These are phyloP conservation scores for Tachystola acroxantha DNA, from an alignment of 2,888 invertebrate species.

Conservation along the genomic window DNA sequence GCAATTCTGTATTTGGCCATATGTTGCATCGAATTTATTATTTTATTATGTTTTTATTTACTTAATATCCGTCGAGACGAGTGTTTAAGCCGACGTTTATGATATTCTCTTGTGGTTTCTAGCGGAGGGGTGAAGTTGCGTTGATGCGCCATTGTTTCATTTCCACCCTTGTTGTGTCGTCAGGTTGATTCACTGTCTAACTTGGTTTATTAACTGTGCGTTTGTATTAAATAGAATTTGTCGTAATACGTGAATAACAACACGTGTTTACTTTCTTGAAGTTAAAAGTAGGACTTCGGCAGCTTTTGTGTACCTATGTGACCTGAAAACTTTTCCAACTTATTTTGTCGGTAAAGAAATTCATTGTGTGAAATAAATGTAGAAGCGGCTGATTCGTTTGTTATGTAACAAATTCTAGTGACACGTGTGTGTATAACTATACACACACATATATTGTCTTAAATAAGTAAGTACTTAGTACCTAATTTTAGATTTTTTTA, in stretches of 20 bases:
- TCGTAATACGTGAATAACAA: background rate
- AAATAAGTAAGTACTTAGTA: too few species aligned
- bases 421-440: too few species aligned
- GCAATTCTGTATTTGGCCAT: slow-evolving; percentile 48
- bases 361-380: too few species aligned
- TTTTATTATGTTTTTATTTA: slow-evolving; percentile 77
- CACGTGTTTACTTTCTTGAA: background rate
- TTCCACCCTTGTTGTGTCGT: slow-evolving; percentile 62
- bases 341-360: too few species aligned
- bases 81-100: slow-evolving; percentile 77
- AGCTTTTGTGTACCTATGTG: background rate
- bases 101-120: slow-evolving; percentile 73
- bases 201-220: slow-evolving; percentile 21
- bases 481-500: too few species aligned
- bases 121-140: slow-evolving; percentile 48
- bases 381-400: too few species aligned
- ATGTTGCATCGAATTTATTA: slow-evolving; percentile 73
- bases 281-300: background rate
- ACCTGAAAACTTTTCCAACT: background rate
- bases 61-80: slow-evolving; percentile 64
- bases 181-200: slow-evolving; percentile 50
- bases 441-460: too few species aligned
- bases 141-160: slow-evolving; percentile 68
- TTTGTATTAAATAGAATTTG: slow-evolving; percentile 1
- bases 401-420: too few species aligned